Evolutionary conservation across 2,113 vertebrate species (phyloP), one percentile per base, ranked within the genome.

Genomic region (Syrrhaptes paradoxus): DNA sequence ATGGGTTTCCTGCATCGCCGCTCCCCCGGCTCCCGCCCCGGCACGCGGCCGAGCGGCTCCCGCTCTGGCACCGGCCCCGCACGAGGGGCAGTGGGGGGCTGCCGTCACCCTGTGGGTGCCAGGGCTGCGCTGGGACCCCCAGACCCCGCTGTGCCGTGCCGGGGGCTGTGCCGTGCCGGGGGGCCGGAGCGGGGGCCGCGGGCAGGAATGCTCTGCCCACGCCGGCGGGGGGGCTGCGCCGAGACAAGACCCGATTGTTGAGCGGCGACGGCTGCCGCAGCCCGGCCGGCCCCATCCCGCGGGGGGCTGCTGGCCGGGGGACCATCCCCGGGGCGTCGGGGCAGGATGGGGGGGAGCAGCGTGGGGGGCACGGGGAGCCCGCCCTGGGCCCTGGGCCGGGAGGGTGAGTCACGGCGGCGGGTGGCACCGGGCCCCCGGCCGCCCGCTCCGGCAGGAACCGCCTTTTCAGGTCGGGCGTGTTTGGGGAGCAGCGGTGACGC

Each of bases 401-500:
- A 58, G 46, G 29, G 68, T 72, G 92, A 95, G 89, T 97, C 92
- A 95, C 58, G 66, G 86, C 48, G 62, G 43, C 25, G 87, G 95
- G 92, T 88, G 92, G 89, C 84, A 90, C 41, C 1, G 91, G 65
- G 93, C 91, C 95, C 81, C 67, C 76, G 45, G 92, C 92, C 48
- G 86, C 74, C 61, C 57, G 96, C 87, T 89, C 59, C 91, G 51
- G 58, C 89, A 79, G 88, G 93, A 97, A 97, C 97, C 31, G 96
- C 96, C 96, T 97, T 97, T 97, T 97, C 97, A 95, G 96, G 97
- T 96, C 84, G 29, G 92, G 94, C 92, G 58, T 96, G 96, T 97
- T 96, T 94, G 95, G 94, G 96, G 96, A 93, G 95, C 95, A 88
- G 93, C 55, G 68, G 46, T 97, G 95, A 95, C 92, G 97, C 93